Conservation (phyloP, 2,797 vertebrate species). For the Argya squamiceps region DNA sequence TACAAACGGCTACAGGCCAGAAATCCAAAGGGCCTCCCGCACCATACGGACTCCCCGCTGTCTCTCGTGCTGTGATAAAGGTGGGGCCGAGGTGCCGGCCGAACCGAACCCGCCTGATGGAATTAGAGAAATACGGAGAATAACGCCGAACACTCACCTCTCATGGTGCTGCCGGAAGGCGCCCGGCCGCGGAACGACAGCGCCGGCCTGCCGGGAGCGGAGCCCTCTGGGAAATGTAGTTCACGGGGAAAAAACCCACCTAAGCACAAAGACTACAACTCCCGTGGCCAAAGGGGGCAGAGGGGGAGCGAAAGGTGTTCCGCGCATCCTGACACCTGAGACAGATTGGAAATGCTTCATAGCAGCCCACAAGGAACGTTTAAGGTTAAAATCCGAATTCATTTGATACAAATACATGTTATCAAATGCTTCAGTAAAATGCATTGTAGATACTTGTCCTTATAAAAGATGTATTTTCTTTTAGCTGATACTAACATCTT, state of each 20-base stretch:
- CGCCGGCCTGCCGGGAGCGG: rapidly evolving
- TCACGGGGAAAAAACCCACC: rapidly evolving
- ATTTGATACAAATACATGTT: not conserved
- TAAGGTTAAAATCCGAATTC: not conserved
- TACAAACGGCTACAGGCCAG: not conserved
- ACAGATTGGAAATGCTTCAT: rapidly evolving
- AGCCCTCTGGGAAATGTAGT: conserved; percentile 71
- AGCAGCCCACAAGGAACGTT: not conserved
- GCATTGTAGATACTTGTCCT: not conserved
- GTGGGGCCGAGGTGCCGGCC: rapidly evolving
- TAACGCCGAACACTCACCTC: not conserved
- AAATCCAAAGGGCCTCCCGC: not conserved
- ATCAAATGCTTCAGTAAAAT: not conserved
- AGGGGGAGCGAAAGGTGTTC: not conserved
- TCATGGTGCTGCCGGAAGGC: not conserved
- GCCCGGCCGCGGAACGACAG: not conserved
- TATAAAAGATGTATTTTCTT: not conserved
- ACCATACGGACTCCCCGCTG: rapidly evolving
- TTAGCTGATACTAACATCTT: not conserved
- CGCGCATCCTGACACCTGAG: rapidly evolving
- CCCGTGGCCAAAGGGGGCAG: not conserved
- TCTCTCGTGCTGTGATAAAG: not conserved
- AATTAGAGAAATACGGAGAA: rapidly evolving
- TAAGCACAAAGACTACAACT: conserved; percentile 39
- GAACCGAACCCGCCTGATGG: rapidly evolving